These are phyloP conservation scores for Coreius guichenoti DNA, from an alignment of 2,797 vertebrate genomes.

Conservation along the genomic window DNA sequence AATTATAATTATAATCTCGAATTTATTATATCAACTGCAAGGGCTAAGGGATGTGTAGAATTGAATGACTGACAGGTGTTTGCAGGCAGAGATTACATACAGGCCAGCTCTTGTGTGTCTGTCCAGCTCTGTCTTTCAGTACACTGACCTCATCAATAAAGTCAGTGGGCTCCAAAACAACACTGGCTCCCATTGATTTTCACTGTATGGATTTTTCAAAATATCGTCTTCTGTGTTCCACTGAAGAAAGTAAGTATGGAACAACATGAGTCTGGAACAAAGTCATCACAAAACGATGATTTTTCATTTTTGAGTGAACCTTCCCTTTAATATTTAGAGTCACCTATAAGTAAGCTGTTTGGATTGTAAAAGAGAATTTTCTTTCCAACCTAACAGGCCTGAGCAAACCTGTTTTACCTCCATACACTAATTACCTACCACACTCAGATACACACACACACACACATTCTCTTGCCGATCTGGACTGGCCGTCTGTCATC, in stretches of 20 bases:
- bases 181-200: not conserved
- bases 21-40: conserved; percentile 6
- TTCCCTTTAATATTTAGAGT: not conserved
- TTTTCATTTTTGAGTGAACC: not conserved
- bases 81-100: not conserved
- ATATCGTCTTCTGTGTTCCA: not conserved
- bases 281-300: not conserved
- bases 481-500: conserved; percentile 65
- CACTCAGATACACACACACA: conserved; percentile 61
- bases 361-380: not conserved
- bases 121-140: not conserved
- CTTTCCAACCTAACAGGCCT: conserved; percentile 69
- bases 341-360: not conserved
- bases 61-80: not conserved
- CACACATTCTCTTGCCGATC: conserved; percentile 66
- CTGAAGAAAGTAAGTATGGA: not conserved
- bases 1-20: conserved; percentile 11
- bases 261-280: not conserved
- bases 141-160: not conserved
- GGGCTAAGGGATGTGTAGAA: not conserved
- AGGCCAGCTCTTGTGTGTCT: not conserved
- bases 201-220: not conserved
- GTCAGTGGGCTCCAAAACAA: not conserved
- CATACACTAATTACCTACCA: conserved; percentile 72
- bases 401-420: conserved; percentile 57